phyloP scores from a whole-genome alignment of 2,113 vertebrate genomes.

The Varanus salvator region DNA sequence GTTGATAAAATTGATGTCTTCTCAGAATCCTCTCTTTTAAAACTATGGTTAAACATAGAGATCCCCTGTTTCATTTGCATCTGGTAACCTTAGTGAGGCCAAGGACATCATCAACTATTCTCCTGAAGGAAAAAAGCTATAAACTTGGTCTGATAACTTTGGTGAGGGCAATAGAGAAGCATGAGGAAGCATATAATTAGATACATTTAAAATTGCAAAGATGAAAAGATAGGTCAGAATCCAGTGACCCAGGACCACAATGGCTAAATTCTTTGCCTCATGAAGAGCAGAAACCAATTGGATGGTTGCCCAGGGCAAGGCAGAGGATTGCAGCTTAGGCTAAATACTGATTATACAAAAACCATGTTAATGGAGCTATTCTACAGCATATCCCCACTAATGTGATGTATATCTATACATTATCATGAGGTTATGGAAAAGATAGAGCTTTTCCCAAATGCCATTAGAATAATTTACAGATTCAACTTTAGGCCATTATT shows the following conservation, averaged over 20 bases:
- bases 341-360: conserved; percentile 54
- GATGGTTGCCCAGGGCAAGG: conserved; percentile 32
- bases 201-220: conserved; percentile 13
- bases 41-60: not conserved
- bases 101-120: not conserved
- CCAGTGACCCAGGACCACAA: not conserved
- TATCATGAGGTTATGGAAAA: conserved; percentile 53
- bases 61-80: not conserved
- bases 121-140: not conserved
- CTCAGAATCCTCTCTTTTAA: not conserved
- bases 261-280: conserved; percentile 9
- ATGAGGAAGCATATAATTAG: not conserved
- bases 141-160: conserved; percentile 32
- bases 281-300: not conserved
- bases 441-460: conserved; percentile 42
- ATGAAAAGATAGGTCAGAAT: conserved; percentile 17
- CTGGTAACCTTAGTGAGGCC: not conserved
- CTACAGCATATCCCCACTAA: conserved; percentile 40
- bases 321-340: conserved; percentile 34
- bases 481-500: conserved; percentile 57
- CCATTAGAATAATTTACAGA: conserved; percentile 57
- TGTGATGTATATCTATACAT: conserved; percentile 46
- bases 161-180: not conserved
- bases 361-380: conserved; percentile 36
- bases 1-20: not conserved